Base-by-base conservation (phyloP, 1,140 invertebrate genomes). In the Carposina sasakii region DNA sequence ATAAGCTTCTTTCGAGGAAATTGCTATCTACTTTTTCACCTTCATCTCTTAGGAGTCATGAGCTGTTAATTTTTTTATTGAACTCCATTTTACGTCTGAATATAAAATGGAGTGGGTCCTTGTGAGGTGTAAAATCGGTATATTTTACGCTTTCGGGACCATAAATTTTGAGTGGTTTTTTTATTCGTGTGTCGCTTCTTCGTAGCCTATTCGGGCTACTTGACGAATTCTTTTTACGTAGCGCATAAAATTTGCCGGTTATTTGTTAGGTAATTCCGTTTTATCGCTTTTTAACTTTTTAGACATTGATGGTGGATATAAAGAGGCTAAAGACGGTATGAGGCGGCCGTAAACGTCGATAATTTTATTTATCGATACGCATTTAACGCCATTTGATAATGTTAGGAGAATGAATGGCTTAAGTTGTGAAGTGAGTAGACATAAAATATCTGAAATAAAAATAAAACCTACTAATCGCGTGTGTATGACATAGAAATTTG, bases 71-170 rank as follows among this genome's bases (percentile, higher is more conserved):
- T 54, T 71, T 76, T 76, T 76, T 75, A 76, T 68, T 67, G 64
- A 64, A 62, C 53, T 56, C 61, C 17, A 52, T 70, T 78, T 76
- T 74, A 76, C 56, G 70, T 47, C 43, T 31, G 48, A 59, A 60
- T 69, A 76, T 70, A 76, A 75, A 75, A 66, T 66, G 54, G 59
- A 56, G 52, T 67, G 55, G 66, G 61, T 70, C 60, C 61, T 71
- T 66, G 64, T 60, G 66, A 79, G 67, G 73, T 76, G 71, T 72
- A 75, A 76, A 79, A 77, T 74, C 66, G 67, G 61, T 68, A 67
- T 71, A 76, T 72, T 77, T 79, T 79, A 79, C 63, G 68, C 63
- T 51, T 54, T 49, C 47, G 49, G 63, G 63, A 48, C 64, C 69
- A 67, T 79, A 74, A 72, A 58, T 61, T 66, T 64, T 60, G 60